Conservation (phyloP, 2,113 vertebrate species). For the Erpornis zantholeuca region DNA sequence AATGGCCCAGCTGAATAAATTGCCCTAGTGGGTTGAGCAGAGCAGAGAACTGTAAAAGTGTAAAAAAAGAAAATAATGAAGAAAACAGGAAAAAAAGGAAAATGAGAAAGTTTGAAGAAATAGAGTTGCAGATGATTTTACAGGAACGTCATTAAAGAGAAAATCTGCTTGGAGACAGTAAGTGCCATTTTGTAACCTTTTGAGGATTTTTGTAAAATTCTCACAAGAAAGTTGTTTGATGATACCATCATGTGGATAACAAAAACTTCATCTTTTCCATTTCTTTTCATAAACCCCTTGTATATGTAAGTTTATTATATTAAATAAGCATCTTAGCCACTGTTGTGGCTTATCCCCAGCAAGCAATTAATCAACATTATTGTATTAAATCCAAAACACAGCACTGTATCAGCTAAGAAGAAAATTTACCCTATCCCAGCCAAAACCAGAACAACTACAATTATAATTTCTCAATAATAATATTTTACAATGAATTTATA, state of each 20-base stretch:
- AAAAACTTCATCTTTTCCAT: not conserved
- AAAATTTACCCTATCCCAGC: not conserved
- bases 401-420: not conserved
- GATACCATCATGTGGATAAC: not conserved
- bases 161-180: not conserved
- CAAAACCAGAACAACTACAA: not conserved
- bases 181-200: not conserved
- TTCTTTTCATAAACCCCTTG: not conserved
- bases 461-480: not conserved
- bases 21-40: not conserved
- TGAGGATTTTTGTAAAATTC: not conserved
- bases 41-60: not conserved
- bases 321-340: not conserved
- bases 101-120: not conserved
- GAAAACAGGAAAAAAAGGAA: fast-evolving
- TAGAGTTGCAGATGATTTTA: not conserved
- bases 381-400: not conserved
- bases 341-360: not conserved
- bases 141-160: not conserved
- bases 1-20: not conserved
- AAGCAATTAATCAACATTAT: not conserved
- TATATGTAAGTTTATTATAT: not conserved
- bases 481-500: not conserved
- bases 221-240: not conserved
- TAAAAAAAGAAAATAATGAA: not conserved